Base-by-base conservation (phyloP, 2,113 vertebrate species). In the Corythornis vintsioides region DNA sequence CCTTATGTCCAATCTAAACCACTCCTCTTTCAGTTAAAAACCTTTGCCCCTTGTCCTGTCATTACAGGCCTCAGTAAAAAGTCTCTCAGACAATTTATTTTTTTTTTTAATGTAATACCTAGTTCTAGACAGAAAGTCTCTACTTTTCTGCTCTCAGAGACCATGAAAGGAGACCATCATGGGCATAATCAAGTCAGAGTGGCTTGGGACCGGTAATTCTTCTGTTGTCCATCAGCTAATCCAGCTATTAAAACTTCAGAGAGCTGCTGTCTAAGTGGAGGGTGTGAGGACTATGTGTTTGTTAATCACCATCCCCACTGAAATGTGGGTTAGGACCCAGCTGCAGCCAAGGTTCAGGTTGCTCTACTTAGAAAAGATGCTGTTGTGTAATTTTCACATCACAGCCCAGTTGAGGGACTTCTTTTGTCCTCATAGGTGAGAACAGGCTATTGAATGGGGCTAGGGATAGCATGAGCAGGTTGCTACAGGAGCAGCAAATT, bases 211-310 rank as follows among this genome's bases (percentile, higher is more conserved):
- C 64, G 66, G 63, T 25, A 45, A 42, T 45, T 84, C 16, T 72
- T 10, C 52, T 76, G 35, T 29, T 84, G 24, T 26, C 35, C 18
- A 45, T 45, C 16, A 13, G 48, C 19, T 80, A 47, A 73, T 45
- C 17, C 25, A 74, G 9, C 25, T 69, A 59, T 69, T 52, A 38
- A 59, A 82, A 10, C 8, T 53, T 60, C 11, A 10, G 15, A 72
- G 82, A 56, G 5, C 38, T 80, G 38, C 38, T 57, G 64, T 7
- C 9, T 10, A 48, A 74, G 59, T 8, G 11, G 29, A 69, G 9
- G 7, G 18, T 0, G 0, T 13, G 29, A 81, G 18, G 18, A 5
- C 13, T 29, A 26, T 4, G 7, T 47, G 35, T 13, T 35, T 71
- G 14, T 26, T 66, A 42, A 33, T 43, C 17, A 33, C 25, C 0